Percentiles rank a stretch among this genome's conserved stretches.
Conservation (phyloP, 2,113 vertebrate genomes). For the Apteryx mantelli region DNA sequence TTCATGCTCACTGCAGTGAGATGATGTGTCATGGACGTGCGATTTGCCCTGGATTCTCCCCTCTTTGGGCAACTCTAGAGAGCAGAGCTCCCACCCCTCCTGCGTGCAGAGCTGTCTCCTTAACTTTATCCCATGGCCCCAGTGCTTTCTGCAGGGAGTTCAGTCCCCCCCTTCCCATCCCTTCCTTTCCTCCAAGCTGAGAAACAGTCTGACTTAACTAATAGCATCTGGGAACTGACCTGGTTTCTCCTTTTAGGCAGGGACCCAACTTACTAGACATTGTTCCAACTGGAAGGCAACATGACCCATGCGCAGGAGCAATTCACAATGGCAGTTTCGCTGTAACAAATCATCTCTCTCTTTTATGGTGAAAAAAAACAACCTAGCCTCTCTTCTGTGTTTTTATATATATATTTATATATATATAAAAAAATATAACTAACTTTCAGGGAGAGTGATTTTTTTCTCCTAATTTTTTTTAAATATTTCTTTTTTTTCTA, state of each 20-base stretch:
- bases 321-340: neutral
- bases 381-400: neutral
- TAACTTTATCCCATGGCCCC: neutral
- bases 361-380: neutral
- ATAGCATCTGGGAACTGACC: neutral
- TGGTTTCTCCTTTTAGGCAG: neutral
- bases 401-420: slow-evolving; percentile 29
- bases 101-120: neutral
- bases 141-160: neutral
- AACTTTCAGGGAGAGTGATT: neutral
- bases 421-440: slow-evolving; percentile 37
- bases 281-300: slow-evolving; percentile 42
- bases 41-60: accelerated
- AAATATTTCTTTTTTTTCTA: neutral
- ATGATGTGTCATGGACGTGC: neutral
- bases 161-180: neutral
- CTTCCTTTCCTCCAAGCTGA: neutral
- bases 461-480: slow-evolving; percentile 31
- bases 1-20: neutral
- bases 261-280: neutral
- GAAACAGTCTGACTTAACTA: neutral
- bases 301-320: accelerated
- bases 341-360: neutral
- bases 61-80: neutral
- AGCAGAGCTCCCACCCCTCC: accelerated